These are phyloP conservation scores for Parus major DNA, from an alignment of 2,113 vertebrate genomes.

Conservation along the genomic window DNA sequence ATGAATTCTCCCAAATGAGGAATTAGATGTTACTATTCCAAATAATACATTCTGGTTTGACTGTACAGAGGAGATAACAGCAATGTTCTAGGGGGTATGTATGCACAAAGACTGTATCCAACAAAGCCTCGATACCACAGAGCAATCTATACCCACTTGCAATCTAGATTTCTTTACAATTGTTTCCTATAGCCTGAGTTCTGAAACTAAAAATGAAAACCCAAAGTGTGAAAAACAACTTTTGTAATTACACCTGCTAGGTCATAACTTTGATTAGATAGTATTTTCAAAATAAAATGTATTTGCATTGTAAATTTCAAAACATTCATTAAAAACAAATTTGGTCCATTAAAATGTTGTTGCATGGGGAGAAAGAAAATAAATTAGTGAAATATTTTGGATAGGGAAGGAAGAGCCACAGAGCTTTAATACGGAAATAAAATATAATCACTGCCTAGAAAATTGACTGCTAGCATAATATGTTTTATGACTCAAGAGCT, in stretches of 20 bases:
- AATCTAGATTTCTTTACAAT: background rate
- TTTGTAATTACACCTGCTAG: background rate
- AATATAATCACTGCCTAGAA: background rate
- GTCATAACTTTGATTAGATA: background rate
- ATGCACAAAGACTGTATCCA: background rate
- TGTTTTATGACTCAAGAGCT: background rate
- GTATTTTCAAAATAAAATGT: background rate
- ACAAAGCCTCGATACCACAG: background rate
- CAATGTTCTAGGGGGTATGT: background rate
- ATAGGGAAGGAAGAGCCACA: background rate
- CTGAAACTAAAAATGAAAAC: background rate
- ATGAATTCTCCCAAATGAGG: conserved; percentile 24
- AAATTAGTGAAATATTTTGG: background rate
- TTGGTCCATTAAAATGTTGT: background rate
- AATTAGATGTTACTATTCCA: conserved; percentile 43
- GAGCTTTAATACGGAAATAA: background rate
- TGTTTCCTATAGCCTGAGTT: background rate
- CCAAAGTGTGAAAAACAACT: background rate
- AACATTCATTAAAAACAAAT: background rate
- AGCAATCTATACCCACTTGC: background rate
- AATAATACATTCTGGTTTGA: conserved; percentile 2
- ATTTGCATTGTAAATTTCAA: background rate
- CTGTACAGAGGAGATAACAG: conserved; percentile 11
- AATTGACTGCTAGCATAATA: background rate
- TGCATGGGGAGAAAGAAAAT: background rate